Evolutionary conservation across 1,140 invertebrate species (phyloP), one percentile per base, ranked within the genome.

Genomic region (Calliphora vicina): DNA sequence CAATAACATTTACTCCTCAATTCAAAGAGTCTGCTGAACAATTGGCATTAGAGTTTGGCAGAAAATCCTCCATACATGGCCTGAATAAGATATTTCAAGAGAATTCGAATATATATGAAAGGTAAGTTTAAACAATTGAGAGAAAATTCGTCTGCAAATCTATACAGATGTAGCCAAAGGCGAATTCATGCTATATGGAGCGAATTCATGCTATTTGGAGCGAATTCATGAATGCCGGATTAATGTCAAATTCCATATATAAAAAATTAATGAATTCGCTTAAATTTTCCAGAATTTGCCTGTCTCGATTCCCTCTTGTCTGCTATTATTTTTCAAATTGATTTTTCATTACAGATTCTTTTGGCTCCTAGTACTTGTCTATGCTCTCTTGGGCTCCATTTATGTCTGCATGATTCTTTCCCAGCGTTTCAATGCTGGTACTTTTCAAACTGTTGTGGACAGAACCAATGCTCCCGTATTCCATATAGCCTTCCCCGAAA

Each of bases 351-450:
- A 3, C 83, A 85, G 84, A 61, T 84, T 86, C 9, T 72, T 90
- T 23, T 90, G 89, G 89, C 80, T 89, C 17, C 82, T 87, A 35
- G 87, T 87, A 0, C 87, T 90, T 3, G 72, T 88, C 1, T 20
- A 74, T 0, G 88, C 89, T 0, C 85, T 90, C 27, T n/a, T 89
- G 72, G 89, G 88, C 1, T 85, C 87, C 0, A 84, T 88, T 3
- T 90, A 89, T 72, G 87, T 90, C 12, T 88, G 89, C 61, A 78
- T 88, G n/a, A 85, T 88, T 61, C 82, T 90, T 9, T 90, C 89
- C 50, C 81, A 84, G 0, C 85, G 88, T 12, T 90, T 87, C 29
- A 88, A 84, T 20, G 87, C 85, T 17, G 87, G 86, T 12, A 81
- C 42, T 23, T 17, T 84, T 10, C 61, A 84, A 35, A 90, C 89